Percentiles rank a stretch among this genome's conserved stretches.
phyloP scores from a whole-genome alignment of 1,140 invertebrate genomes.

The Drosophila sturtevanti region DNA sequence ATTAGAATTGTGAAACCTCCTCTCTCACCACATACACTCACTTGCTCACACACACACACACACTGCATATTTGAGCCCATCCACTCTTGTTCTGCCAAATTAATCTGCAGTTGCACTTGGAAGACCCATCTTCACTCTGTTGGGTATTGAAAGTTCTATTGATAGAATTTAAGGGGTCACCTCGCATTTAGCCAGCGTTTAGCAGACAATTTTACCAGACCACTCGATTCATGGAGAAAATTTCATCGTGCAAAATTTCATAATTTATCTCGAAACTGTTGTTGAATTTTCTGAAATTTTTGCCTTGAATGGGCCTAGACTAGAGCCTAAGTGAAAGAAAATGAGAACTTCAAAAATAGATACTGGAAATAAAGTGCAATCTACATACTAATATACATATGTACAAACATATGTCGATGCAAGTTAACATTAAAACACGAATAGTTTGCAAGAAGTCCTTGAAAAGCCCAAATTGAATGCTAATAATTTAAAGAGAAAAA shows the following conservation, averaged over 20 bases:
- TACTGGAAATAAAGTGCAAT: too few species aligned
- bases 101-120: conserved; percentile 35
- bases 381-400: too few species aligned
- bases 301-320: background rate
- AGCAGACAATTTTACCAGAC: background rate
- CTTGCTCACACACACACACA: background rate
- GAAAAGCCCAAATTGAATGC: too few species aligned
- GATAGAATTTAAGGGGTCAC: background rate
- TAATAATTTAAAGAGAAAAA: too few species aligned
- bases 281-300: background rate
- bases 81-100: conserved; percentile 36
- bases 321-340: background rate
- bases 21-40: background rate
- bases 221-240: background rate
- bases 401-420: background rate
- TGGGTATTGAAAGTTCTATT: conserved; percentile 13
- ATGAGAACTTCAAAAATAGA: background rate
- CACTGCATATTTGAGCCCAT: background rate
- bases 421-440: too few species aligned
- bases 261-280: background rate
- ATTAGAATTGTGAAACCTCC: conserved; percentile 71
- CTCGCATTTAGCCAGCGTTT: conserved; percentile 1
- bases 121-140: background rate
- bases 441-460: too few species aligned
- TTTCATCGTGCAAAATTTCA: background rate